A percentile compares a stretch with the other conserved stretches of the same genome.
Evolutionary conservation across 2,888 invertebrate species (phyloP).

Genomic region (Amiota mariae): DNA sequence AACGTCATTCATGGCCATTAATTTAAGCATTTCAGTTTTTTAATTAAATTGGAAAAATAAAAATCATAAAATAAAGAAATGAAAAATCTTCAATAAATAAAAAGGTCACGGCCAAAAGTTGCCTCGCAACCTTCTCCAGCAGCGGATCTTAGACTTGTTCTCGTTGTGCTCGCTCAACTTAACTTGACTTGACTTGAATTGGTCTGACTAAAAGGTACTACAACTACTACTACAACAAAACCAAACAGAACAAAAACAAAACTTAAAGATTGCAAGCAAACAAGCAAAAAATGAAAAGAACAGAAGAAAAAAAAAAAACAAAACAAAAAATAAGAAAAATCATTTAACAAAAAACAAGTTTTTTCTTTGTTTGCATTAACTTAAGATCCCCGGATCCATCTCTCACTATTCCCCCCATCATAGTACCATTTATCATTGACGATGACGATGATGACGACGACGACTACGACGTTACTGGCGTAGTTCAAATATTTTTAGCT

Average conservation of each 20-base stretch:
- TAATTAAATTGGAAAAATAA: no score
- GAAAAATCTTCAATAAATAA: slow-evolving; percentile 13
- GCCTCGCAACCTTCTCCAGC: slow-evolving; percentile 31
- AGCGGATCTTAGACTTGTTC: slow-evolving; percentile 37
- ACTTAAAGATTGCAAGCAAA: no score
- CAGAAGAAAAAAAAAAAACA: background rate
- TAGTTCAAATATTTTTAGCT: slow-evolving; percentile 11
- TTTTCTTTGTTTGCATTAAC: slow-evolving; percentile 19
- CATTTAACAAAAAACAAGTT: slow-evolving; percentile 18
- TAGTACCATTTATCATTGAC: no score
- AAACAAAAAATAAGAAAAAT: background rate
- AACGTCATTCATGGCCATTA: no score
- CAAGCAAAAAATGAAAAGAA: no score
- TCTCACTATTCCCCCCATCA: no score
- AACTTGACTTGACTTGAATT: slow-evolving; percentile 32
- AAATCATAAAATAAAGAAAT: no score
- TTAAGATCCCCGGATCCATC: background rate
- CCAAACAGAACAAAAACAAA: background rate
- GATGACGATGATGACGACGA: background rate
- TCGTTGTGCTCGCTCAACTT: slow-evolving; percentile 48
- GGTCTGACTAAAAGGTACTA: slow-evolving; percentile 44
- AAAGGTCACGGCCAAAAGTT: slow-evolving; percentile 60
- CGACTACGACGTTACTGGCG: background rate
- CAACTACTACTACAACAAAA: background rate
- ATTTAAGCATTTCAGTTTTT: no score